Evolutionary conservation across 2,797 vertebrate species (phyloP).

Genomic region (Phoebastria nigripes): DNA sequence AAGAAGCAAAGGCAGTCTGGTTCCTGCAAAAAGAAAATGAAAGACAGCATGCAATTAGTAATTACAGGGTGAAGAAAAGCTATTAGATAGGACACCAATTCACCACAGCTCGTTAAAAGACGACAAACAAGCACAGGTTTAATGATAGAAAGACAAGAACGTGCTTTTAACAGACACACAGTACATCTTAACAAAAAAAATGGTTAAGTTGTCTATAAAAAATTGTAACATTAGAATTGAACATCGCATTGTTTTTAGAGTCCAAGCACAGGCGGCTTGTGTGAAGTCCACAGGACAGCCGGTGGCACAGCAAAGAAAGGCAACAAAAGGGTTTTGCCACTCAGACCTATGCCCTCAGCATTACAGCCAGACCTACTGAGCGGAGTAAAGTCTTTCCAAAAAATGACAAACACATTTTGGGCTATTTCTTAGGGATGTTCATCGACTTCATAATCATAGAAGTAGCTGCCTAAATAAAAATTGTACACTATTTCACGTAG

Average conservation of each 20-base stretch:
- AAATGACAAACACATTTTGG: background rate
- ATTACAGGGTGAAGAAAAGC: background rate
- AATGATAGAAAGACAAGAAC: background rate
- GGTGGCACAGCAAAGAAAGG: background rate
- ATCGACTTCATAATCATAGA: background rate
- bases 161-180: background rate
- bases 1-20: background rate
- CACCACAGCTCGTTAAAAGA: background rate
- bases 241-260: rapidly evolving
- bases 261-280: background rate
- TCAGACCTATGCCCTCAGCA: background rate
- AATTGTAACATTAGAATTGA: rapidly evolving
- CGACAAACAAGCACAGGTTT: background rate
- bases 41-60: background rate
- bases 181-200: background rate
- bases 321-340: rapidly evolving
- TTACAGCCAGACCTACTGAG: rapidly evolving
- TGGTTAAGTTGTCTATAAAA: background rate
- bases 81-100: background rate
- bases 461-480: background rate
- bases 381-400: background rate
- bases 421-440: background rate
- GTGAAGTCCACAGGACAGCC: background rate
- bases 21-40: background rate
- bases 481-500: background rate